phyloP scores from a whole-genome alignment of 2,113 vertebrate genomes.

The Chloropsis hardwickii region DNA sequence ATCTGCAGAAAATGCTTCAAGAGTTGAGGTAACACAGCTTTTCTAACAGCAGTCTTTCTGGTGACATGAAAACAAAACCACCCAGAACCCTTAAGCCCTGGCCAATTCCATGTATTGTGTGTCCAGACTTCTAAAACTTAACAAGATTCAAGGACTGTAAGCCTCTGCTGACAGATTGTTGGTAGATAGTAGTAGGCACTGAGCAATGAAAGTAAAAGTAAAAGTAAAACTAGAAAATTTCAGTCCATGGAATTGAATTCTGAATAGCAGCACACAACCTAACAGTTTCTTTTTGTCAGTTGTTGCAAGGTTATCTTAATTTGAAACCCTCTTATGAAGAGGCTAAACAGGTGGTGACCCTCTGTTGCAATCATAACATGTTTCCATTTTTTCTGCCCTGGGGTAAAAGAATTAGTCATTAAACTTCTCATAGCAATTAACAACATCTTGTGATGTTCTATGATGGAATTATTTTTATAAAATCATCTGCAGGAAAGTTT shows the following conservation, averaged over 20 bases:
- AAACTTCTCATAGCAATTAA: neutral
- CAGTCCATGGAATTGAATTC: neutral
- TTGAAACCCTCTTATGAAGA: neutral
- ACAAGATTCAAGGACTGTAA: neutral
- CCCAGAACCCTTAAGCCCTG: neutral
- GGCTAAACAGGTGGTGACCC: neutral
- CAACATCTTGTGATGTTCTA: neutral
- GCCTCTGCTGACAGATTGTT: neutral
- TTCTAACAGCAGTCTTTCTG: neutral
- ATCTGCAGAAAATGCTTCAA: neutral
- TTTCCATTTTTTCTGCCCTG: neutral
- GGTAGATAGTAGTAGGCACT: neutral
- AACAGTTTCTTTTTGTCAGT: neutral
- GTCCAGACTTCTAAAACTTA: neutral
- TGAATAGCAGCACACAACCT: neutral
- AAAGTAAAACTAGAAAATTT: neutral
- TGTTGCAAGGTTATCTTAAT: neutral
- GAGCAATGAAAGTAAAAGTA: neutral
- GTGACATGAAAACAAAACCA: neutral
- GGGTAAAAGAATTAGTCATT: neutral
- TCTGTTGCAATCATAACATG: neutral
- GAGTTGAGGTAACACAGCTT: neutral
- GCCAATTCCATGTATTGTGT: too few species aligned
- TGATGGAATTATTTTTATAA: neutral
- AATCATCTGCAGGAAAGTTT: neutral